phyloP scores from a whole-genome alignment of 2,888 invertebrate genomes.

The Drosophila pullipes region DNA sequence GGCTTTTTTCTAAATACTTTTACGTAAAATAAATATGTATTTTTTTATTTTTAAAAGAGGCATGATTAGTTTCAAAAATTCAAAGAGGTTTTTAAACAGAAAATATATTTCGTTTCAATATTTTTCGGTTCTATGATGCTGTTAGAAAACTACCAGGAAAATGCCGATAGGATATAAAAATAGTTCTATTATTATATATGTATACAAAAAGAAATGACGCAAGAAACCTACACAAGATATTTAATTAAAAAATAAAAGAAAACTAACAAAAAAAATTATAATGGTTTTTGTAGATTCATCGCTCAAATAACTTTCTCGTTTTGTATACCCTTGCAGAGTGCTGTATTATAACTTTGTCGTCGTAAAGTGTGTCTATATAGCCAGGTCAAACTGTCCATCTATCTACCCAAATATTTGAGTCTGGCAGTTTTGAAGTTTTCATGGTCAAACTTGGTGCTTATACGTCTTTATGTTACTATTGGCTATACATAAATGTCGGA shows the following conservation, averaged over 20 bases:
- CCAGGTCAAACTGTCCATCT: background rate
- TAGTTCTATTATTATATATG: constrained; percentile 26
- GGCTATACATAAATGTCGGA: background rate
- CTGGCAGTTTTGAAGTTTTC: background rate
- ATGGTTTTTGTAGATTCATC: constrained; percentile 20
- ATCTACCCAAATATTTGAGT: background rate
- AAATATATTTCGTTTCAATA: constrained; percentile 31
- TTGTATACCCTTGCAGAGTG: constrained; percentile 13
- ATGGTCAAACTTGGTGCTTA: background rate
- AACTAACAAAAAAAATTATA: constrained; percentile 17
- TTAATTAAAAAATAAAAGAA: constrained; percentile 21
- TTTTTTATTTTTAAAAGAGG: constrained; percentile 34
- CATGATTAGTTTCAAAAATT: constrained; percentile 38
- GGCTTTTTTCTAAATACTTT: constrained; percentile 59
- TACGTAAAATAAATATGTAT: constrained; percentile 41
- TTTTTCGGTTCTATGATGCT: constrained; percentile 48
- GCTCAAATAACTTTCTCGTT: constrained; percentile 20
- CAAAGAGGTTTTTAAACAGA: constrained; percentile 29
- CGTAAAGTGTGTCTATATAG: background rate
- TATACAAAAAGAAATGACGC: constrained; percentile 20
- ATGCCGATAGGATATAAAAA: constrained; percentile 42
- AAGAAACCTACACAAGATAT: constrained; percentile 40
- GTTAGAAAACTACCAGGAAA: constrained; percentile 56
- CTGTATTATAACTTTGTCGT: background rate
- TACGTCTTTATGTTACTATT: background rate